These are phyloP conservation scores for Drosophila orosa DNA, from an alignment of 1,140 invertebrate species.

Conservation along the genomic window DNA sequence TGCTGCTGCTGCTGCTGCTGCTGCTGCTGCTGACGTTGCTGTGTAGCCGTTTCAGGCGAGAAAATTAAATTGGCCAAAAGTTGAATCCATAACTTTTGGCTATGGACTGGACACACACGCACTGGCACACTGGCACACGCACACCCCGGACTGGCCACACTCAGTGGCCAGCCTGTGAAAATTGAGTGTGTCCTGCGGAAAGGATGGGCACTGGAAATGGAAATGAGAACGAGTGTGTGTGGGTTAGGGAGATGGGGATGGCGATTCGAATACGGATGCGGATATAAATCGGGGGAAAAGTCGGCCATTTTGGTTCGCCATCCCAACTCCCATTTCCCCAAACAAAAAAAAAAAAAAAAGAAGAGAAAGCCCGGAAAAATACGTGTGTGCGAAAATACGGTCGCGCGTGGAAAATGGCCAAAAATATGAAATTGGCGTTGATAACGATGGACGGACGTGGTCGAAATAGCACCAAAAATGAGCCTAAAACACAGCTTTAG, in stretches of 20 bases:
- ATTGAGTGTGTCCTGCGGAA: slow-evolving; percentile 67
- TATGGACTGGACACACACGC: slow-evolving; percentile 70
- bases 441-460: background rate
- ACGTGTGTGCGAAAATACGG: slow-evolving; percentile 37
- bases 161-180: slow-evolving; percentile 60
- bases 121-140: slow-evolving; percentile 24
- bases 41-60: slow-evolving; percentile 81
- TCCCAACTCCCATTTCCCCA: background rate
- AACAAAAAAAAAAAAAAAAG: background rate
- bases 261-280: slow-evolving; percentile 1
- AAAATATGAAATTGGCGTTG: slow-evolving; percentile 17
- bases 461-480: slow-evolving; percentile 3
- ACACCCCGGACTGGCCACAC: background rate
- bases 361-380: slow-evolving; percentile 30
- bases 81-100: slow-evolving; percentile 84
- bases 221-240: background rate
- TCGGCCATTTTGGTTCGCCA: slow-evolving; percentile 65
- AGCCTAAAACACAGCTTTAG: background rate
- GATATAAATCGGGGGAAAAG: slow-evolving; percentile 6
- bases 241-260: background rate
- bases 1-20: slow-evolving; percentile 14
- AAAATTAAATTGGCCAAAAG: slow-evolving; percentile 84
- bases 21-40: slow-evolving; percentile 55
- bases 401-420: slow-evolving; percentile 14
- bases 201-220: slow-evolving; percentile 34